phyloP scores from a whole-genome alignment of 1,140 invertebrate species.

The Eubasilissa regina region DNA sequence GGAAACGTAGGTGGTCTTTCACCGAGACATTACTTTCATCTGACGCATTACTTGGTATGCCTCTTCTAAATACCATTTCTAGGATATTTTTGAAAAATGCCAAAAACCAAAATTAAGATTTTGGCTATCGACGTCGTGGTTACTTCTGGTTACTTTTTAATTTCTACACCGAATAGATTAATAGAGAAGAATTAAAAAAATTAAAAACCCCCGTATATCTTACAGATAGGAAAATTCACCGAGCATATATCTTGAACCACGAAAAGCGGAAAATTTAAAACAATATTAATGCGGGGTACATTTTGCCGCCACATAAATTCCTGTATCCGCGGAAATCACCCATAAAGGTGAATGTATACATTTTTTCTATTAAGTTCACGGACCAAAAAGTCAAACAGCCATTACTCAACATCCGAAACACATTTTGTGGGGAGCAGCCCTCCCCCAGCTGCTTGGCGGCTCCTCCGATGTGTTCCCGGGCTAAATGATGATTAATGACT shows the following conservation, averaged over 20 bases:
- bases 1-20: no score
- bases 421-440: slow-evolving; percentile 40
- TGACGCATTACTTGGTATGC: no score
- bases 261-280: slow-evolving; percentile 35
- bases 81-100: no score
- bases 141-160: no score
- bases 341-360: slow-evolving; percentile 44
- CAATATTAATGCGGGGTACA: slow-evolving; percentile 7
- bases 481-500: slow-evolving; percentile 49
- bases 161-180: no score
- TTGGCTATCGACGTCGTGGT: no score
- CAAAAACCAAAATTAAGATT: no score
- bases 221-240: no score
- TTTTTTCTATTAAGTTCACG: slow-evolving; percentile 51
- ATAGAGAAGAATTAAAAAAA: no score
- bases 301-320: slow-evolving; percentile 44
- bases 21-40: no score
- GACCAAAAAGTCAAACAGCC: slow-evolving; percentile 48
- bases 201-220: no score
- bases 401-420: slow-evolving; percentile 51
- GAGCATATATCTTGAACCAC: slow-evolving; percentile 3
- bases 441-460: slow-evolving; percentile 4
- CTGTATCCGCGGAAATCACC: slow-evolving; percentile 44
- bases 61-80: no score
- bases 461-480: slow-evolving; percentile 24